Base-by-base conservation (phyloP, 2,113 vertebrate genomes). In the Equus quagga region DNA sequence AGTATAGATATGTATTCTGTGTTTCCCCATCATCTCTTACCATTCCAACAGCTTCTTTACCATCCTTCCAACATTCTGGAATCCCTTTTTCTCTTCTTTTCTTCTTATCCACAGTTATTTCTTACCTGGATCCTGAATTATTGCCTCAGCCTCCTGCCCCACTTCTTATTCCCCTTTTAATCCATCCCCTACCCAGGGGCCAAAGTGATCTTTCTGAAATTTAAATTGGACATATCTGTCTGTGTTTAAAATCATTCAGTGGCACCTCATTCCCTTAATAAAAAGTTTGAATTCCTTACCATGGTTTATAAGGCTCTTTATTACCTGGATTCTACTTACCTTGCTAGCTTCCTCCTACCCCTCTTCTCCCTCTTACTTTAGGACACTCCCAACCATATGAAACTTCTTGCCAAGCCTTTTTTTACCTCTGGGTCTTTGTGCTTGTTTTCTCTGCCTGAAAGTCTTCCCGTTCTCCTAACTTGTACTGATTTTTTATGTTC, bases 131-230 rank as follows among this genome's bases (percentile, higher is more conserved):
- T 91, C 58, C 36, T 87, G 24, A 31, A 82, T 94, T 88, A 46
- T 88, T 88, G 18, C 56, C 69, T 73, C 33, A 89, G n/a, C 28
- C 12, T 69, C 36, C 19, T 79, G 3, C 31, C 33, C 88, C 17
- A 3, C 15, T 95, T 83, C 41, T n/a, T 80, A 6, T 94, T 62
- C 5, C 31, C 58, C 11, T 79, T 95, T 36, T 31, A 49, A n/a
- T 93, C 17, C 21, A 36, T 82, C 58, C 78, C 8, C 8, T 9
- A 73, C 6, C 14, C 23, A 46, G 75, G 28, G 72, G 46, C 73
- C 36, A 72, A 89, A 86, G 56, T 83, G 62, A 79, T 90, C 28
- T 92, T 95, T 91, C 46, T 79, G 24, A 80, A 85, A 89, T 85
- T 89, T 58, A 85, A 96, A 76, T 92, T 51, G 82, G 19, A 44